Evolutionary conservation across 2,797 vertebrate genomes (phyloP), one percentile per base, ranked within the genome.

Genomic region (Lophotriccus pileatus): DNA sequence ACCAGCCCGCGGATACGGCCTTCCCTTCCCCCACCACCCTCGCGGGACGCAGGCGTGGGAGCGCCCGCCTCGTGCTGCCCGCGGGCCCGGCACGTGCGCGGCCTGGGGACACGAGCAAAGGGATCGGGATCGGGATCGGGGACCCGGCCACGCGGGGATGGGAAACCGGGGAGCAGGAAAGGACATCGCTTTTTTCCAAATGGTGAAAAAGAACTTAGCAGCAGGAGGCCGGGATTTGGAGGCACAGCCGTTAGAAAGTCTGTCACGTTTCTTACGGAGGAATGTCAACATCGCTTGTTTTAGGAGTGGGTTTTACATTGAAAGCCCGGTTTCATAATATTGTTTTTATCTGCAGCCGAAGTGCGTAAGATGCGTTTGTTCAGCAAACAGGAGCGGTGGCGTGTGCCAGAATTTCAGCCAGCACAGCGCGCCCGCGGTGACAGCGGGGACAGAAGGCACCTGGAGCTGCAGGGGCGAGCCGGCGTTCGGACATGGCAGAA

Each of bases 401-500:
- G 13, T 10, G 20, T 43, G 46, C 58, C 81, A 14, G 67, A 30
- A 19, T 6, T 32, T 5, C 47, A 9, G n/a, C 4, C 36, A 1
- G 9, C 44, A 10, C 39, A 28, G n/a, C 3, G 0, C 78, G 4
- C n/a, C 23, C 16, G 41, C 9, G 41, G n/a, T 50, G 25, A 22
- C 63, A 41, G 34, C 1, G 2, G 46, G 46, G 32, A 12, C 36
- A 6, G 66, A 23, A 14, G 13, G 12, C 6, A 1, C 2, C 36
- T 14, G 1, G 34, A 18, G 25, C 37, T 22, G 30, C n/a, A 8
- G 34, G 13, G 9, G 0, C 7, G 53, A 34, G 18, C 24, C 27
- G 6, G 1, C 0, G 0, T 16, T 41, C 3, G 13, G 22, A 3
- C 7, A 0, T 5, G 8, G 12, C 5, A 8, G 5, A 16, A 56